Evolutionary conservation across 1,140 invertebrate species (phyloP).

Genomic region (Drosophila fuyamai): DNA sequence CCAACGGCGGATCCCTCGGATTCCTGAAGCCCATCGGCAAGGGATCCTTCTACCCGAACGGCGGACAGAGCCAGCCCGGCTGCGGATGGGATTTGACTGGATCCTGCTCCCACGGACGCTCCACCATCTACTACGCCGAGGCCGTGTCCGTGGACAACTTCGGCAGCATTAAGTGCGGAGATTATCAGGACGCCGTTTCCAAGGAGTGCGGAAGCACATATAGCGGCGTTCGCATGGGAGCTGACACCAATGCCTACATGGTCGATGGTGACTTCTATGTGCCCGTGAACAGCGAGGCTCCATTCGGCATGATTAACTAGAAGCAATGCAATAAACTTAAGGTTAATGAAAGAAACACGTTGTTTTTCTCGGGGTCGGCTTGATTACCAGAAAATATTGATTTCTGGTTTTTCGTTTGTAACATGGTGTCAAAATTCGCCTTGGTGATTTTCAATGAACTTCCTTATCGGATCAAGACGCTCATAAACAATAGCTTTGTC

Average conservation of each 20-base stretch:
- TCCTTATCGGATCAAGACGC: conserved; percentile 10
- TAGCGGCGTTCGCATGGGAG: conserved; percentile 81
- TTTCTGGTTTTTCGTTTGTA: too few relatives aligned
- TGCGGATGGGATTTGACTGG: conserved; percentile 84
- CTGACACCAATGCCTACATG: conserved; percentile 79
- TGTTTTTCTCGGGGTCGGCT: too few relatives aligned
- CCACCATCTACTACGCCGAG: conserved; percentile 87
- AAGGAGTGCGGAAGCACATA: conserved; percentile 61
- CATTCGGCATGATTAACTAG: conserved; percentile 80
- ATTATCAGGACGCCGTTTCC: conserved; percentile 54
- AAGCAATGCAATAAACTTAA: conserved; percentile 25
- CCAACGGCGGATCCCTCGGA: conserved; percentile 85
- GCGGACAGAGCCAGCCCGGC: conserved; percentile 86
- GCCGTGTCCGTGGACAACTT: conserved; percentile 69
- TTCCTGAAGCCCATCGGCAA: conserved; percentile 85
- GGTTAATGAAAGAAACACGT: neutral
- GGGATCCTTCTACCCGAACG: conserved; percentile 86
- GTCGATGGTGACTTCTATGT: conserved; percentile 73
- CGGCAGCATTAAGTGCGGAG: conserved; percentile 58
- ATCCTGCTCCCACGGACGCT: conserved; percentile 85
- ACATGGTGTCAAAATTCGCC: conserved; percentile 2
- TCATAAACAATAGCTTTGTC: conserved; percentile 22
- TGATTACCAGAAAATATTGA: too few relatives aligned
- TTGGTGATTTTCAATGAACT: conserved; percentile 34
- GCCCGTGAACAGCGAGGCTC: conserved; percentile 68